Conservation (phyloP, 2,888 invertebrate species). For the Eledone cirrhosa region DNA sequence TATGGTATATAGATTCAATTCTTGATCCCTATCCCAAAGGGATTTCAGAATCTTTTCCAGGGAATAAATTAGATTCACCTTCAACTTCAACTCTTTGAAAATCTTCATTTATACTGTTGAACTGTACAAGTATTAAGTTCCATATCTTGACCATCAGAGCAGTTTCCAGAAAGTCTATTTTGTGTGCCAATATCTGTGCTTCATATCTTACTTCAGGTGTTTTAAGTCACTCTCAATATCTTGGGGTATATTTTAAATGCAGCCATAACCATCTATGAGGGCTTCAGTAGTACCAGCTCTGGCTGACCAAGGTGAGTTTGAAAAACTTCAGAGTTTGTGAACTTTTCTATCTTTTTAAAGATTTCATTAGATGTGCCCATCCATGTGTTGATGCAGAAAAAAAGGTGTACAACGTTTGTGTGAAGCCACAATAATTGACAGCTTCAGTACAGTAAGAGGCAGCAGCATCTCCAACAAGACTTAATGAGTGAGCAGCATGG, state of each 20-base stretch:
- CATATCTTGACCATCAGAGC: neutral
- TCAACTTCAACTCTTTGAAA: neutral
- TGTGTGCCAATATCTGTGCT: neutral
- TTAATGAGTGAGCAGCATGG: neutral
- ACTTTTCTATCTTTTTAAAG: neutral
- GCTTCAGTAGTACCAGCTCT: constrained; percentile 8
- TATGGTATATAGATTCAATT: neutral
- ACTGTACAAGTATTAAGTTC: neutral
- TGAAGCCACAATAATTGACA: neutral
- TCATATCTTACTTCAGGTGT: neutral
- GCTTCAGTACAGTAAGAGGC: neutral
- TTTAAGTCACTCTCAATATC: neutral
- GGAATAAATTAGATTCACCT: neutral
- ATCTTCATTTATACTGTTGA: neutral
- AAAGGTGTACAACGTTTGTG: neutral
- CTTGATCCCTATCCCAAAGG: neutral
- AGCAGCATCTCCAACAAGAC: neutral
- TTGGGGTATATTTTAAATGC: too few species aligned
- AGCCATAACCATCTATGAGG: neutral
- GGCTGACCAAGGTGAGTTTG: neutral
- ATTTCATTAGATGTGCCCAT: constrained; percentile 21
- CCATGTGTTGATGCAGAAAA: neutral
- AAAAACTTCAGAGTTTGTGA: neutral
- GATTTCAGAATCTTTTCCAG: too few species aligned
- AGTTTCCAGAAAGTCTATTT: neutral